Evolutionary conservation across 1,140 invertebrate species (phyloP).

Genomic region (Contarinia nasturtii): DNA sequence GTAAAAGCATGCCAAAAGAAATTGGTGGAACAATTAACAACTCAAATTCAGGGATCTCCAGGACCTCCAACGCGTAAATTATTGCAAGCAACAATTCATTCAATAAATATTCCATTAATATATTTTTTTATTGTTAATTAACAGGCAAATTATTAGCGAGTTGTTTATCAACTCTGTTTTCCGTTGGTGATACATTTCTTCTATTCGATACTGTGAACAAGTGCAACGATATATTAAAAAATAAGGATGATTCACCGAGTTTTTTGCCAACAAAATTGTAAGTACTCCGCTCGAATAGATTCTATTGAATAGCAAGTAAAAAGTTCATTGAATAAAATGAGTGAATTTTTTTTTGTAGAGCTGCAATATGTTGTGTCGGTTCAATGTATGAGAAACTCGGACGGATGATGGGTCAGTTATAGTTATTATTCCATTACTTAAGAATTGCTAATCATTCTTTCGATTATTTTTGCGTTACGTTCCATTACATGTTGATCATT

Average conservation of each 20-base stretch:
- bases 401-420: constrained; percentile 20
- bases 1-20: constrained; percentile 94
- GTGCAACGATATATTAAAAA: constrained; percentile 93
- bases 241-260: constrained; percentile 92
- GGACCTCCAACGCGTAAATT: constrained; percentile 75
- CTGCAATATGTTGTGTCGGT: constrained; percentile 89
- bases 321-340: neutral
- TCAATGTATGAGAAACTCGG: constrained; percentile 96
- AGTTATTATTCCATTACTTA: no score
- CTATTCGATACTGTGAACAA: constrained; percentile 96
- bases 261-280: constrained; percentile 85
- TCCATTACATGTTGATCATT: no score
- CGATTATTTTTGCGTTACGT: no score
- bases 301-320: neutral
- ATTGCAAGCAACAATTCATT: no score
- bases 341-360: constrained; percentile 44
- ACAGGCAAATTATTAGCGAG: constrained; percentile 85
- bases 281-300: constrained; percentile 30
- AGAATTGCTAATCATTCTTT: no score
- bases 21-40: constrained; percentile 81
- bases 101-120: no score
- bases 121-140: no score
- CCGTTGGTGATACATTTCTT: constrained; percentile 90
- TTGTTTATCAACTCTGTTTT: constrained; percentile 87
- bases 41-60: constrained; percentile 69